Evolutionary conservation across 2,797 vertebrate genomes (phyloP), one percentile per base, ranked within the genome.

Genomic region (Gambusia yucatana): DNA sequence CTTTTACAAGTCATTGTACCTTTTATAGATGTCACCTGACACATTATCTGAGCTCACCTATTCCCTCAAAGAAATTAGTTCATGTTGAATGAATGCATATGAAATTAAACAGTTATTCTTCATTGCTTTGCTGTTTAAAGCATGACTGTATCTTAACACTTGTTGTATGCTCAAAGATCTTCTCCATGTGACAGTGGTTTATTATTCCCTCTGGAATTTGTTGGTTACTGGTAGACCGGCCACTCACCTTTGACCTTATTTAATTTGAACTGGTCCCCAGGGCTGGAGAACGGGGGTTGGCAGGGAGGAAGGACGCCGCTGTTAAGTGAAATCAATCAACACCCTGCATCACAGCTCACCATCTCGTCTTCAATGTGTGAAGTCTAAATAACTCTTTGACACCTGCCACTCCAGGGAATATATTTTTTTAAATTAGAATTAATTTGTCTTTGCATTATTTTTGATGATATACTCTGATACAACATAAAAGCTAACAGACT

Each of bases 281-380:
- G 86, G 90, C 61, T 6, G 25, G 11, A 43, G 16, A 9, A 13
- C 28, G 20, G 30, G 46, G 73, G 55, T 47, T 75, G 74, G 70
- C 25, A 6, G 80, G 47, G 71, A 77, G 65, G 76, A 78, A 81
- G 78, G 79, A 75, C 11, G 55, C 41, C 43, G 57, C 79, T 78
- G 87, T 52, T 85, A 78, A 87, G 86, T 87, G 84, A 88, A 87
- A 91, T 94, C 87, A 93, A 88, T 93, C 90, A 92, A 88, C 87
- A 86, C 81, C 80, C 82, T 82, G 77, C 79, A 80, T 88, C 90
- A 88, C 82, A 85, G 76, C 71, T 87, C 84, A 87, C 84, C 88
- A 83, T 72, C 55, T 77, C 70, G 43, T 84, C 72, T 78, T 80
- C 59, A 65, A 82, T 84, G 88, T 93, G 93, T 83, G 76, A 91